A percentile compares a stretch with the other conserved stretches of the same genome.
Conservation (phyloP, 1,140 invertebrate species). For the Pseudobourletiella spinata region DNA sequence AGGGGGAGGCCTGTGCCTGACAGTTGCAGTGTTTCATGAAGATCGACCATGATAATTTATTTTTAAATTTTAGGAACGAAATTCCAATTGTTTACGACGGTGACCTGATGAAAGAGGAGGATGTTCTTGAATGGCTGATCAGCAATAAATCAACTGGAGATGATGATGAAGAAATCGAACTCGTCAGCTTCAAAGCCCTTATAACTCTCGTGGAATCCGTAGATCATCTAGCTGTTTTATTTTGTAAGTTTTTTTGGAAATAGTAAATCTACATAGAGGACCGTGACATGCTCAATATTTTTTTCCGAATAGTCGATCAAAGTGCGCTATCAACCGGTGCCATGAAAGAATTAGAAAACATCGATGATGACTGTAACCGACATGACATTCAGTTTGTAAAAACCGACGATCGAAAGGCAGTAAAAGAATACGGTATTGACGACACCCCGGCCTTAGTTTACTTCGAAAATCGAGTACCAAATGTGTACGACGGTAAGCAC, state of each 20-base stretch:
- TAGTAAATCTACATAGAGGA: too few species aligned
- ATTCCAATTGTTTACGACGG: conserved; percentile 91
- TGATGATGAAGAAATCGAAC: conserved; percentile 67
- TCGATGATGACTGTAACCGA: conserved; percentile 70
- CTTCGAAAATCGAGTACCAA: conserved; percentile 86
- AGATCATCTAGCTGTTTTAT: conserved; percentile 82
- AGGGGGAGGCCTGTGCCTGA: not conserved
- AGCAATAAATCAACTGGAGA: conserved; percentile 85
- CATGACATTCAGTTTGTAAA: conserved; percentile 77
- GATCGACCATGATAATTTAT: too few species aligned
- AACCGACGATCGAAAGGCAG: conserved; percentile 70
- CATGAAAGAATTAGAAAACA: conserved; percentile 76
- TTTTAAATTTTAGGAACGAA: conserved; percentile 48
- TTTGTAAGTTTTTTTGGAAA: conserved; percentile 69
- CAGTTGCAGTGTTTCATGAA: too few species aligned
- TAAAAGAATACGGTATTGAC: conserved; percentile 77
- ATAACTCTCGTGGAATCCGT: conserved; percentile 76
- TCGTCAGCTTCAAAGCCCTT: conserved; percentile 73
- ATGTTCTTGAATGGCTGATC: conserved; percentile 86
- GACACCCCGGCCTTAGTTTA: conserved; percentile 76
- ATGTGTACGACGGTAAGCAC: conserved; percentile 70
- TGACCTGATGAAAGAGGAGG: conserved; percentile 80
- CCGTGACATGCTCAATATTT: too few species aligned
- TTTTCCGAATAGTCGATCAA: conserved; percentile 17
- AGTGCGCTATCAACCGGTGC: conserved; percentile 43